These are phyloP conservation scores for Micrasema longulum DNA, from an alignment of 1,140 invertebrate genomes.

Conservation along the genomic window DNA sequence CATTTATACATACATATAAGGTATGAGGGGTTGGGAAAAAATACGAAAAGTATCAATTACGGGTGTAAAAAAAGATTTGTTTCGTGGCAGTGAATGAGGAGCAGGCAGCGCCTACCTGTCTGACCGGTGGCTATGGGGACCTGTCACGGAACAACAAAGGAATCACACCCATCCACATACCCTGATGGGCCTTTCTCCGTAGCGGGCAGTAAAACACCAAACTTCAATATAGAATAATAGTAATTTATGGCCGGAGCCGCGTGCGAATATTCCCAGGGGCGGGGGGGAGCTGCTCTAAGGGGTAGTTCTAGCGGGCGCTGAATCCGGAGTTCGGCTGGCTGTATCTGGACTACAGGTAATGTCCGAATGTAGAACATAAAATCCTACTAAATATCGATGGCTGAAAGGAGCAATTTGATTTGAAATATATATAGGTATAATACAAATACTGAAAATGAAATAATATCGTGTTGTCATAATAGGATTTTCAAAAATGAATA, in stretches of 20 bases:
- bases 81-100: not conserved
- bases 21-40: too few relatives aligned
- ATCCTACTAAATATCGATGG: too few relatives aligned
- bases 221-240: constrained; percentile 46
- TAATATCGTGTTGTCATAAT: too few relatives aligned
- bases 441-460: too few relatives aligned
- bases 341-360: too few relatives aligned
- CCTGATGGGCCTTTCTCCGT: constrained; percentile 30
- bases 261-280: constrained; percentile 34
- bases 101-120: constrained; percentile 39
- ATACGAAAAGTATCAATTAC: not conserved
- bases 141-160: constrained; percentile 23
- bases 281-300: not conserved
- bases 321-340: too few relatives aligned
- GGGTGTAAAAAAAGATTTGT: not conserved
- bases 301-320: not conserved
- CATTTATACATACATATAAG: too few relatives aligned
- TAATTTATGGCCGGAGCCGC: constrained; percentile 36
- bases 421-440: too few relatives aligned
- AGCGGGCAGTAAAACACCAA: constrained; percentile 40
- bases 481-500: too few relatives aligned
- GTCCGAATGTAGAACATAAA: too few relatives aligned
- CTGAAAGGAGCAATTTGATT: too few relatives aligned
- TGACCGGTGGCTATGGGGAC: not conserved
- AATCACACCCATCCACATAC: constrained; percentile 16